These are phyloP conservation scores for Hyperopisus bebe DNA, from an alignment of 2,113 vertebrate species.

Conservation along the genomic window DNA sequence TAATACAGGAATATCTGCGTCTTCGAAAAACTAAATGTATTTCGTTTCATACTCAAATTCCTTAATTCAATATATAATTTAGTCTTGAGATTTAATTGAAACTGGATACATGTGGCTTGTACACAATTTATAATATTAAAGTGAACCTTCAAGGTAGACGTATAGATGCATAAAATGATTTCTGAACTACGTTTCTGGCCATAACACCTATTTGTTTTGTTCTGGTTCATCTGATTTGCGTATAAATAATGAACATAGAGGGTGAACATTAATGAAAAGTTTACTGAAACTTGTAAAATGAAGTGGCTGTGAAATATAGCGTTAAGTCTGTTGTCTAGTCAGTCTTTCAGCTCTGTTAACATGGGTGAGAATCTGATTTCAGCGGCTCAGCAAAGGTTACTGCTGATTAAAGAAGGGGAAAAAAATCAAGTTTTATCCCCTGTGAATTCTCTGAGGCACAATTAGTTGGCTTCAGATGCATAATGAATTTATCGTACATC, in stretches of 20 bases:
- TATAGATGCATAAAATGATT: neutral
- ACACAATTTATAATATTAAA: neutral
- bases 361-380: constrained; percentile 23
- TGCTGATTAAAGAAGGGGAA: constrained; percentile 15
- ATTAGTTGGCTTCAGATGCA: neutral
- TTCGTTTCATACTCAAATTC: neutral
- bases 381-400: constrained; percentile 17
- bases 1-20: neutral
- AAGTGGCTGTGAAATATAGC: neutral
- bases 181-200: neutral
- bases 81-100: neutral
- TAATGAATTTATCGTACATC: neutral
- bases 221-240: neutral
- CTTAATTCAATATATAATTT: neutral
- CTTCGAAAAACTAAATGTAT: neutral
- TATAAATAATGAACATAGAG: neutral
- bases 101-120: neutral
- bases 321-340: constrained; percentile 20
- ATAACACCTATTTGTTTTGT: neutral
- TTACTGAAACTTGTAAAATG: no score
- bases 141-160: neutral
- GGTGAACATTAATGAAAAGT: neutral
- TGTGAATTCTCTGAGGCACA: neutral
- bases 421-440: neutral
- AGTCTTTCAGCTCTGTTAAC: constrained; percentile 25